A percentile compares a stretch with the other conserved stretches of the same genome.
Conservation (phyloP, 2,888 invertebrate genomes). For the Pterostichus niger region DNA sequence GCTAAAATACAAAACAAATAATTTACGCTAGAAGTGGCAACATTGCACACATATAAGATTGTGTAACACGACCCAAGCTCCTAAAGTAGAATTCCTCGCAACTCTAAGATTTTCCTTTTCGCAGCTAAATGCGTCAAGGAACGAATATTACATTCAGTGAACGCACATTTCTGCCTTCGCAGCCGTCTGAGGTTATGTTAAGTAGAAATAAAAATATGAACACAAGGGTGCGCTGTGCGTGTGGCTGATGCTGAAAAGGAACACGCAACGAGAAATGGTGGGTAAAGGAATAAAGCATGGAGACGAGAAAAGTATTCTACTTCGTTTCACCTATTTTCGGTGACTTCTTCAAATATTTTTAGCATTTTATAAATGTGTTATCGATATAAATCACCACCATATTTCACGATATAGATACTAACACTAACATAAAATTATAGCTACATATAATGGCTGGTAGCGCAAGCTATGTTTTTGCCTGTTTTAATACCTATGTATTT, state of each 20-base stretch:
- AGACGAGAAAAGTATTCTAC: constrained; percentile 35
- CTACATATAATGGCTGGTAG: too few species aligned
- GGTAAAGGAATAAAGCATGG: constrained; percentile 14
- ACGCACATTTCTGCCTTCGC: constrained; percentile 45
- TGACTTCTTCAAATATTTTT: constrained; percentile 19
- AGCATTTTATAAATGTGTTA: background rate
- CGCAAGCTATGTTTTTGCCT: too few species aligned
- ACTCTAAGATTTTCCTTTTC: constrained; percentile 46
- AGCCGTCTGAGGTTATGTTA: constrained; percentile 50
- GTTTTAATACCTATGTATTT: too few species aligned
- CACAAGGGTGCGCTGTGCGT: constrained; percentile 49
- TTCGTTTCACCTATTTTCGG: constrained; percentile 26
- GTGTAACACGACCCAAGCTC: constrained; percentile 1
- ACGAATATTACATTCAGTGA: constrained; percentile 61
- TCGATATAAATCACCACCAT: background rate
- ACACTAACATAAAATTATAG: too few species aligned
- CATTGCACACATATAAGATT: constrained; percentile 11
- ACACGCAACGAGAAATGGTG: constrained; percentile 40
- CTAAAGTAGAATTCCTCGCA: constrained; percentile 49
- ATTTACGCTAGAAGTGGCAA: constrained; percentile 32
- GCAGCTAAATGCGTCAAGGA: constrained; percentile 60
- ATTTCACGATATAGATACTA: background rate
- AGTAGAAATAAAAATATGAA: constrained; percentile 55
- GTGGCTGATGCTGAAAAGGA: constrained; percentile 21
- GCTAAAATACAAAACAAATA: constrained; percentile 30